These are phyloP conservation scores for Drosophila robusta DNA, from an alignment of 2,888 invertebrate genomes.

Conservation along the genomic window DNA sequence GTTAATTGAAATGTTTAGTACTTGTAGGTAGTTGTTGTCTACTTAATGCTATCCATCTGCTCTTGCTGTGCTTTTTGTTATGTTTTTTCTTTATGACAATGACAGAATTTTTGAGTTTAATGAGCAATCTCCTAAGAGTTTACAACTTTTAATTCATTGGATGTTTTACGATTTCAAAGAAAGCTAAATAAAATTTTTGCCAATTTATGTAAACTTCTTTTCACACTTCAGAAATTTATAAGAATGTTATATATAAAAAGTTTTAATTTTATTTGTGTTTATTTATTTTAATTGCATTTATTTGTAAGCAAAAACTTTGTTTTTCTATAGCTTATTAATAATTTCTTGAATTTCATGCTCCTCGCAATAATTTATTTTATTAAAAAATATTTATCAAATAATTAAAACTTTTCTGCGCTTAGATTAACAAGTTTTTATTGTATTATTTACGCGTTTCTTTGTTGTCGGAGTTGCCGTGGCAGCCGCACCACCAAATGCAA, in stretches of 20 bases:
- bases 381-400: not conserved
- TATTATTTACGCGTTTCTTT: slow-evolving; percentile 42
- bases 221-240: not conserved
- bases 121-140: slow-evolving; percentile 3
- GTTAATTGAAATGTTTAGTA: slow-evolving; percentile 55
- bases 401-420: slow-evolving; percentile 8
- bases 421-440: not conserved
- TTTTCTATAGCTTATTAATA: not conserved
- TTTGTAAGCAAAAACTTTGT: not conserved
- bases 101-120: slow-evolving; percentile 16
- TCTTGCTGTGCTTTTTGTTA: not conserved
- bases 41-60: not conserved
- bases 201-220: not conserved
- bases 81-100: slow-evolving; percentile 8
- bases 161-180: not conserved
- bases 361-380: not conserved
- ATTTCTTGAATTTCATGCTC: no score
- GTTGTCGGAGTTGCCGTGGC: slow-evolving; percentile 29
- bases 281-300: no score
- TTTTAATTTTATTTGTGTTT: no score
- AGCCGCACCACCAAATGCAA: slow-evolving; percentile 61
- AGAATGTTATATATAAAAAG: not conserved
- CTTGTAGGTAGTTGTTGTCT: slow-evolving; percentile 20
- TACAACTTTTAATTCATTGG: not conserved
- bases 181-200: not conserved